Base-by-base conservation (phyloP, 1,140 invertebrate genomes). In the Artemia franciscana region DNA sequence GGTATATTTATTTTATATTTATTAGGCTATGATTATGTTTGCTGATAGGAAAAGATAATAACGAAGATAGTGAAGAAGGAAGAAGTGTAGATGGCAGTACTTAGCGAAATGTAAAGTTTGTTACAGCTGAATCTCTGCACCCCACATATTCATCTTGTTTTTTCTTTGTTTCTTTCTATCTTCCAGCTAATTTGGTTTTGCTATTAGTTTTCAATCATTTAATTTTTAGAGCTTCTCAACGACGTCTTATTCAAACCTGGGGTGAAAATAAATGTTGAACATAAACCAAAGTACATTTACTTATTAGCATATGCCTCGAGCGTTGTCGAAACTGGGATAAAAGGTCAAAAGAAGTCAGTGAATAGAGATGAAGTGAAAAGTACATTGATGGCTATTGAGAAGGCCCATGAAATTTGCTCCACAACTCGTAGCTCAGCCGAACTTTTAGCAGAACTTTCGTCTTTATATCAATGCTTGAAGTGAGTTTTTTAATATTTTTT, bases 241-340 rank as follows among this genome's bases (percentile, higher is more conserved):
- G 92, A 96, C 74, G 81, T 88, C 0, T 73, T 98, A 12, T 98
- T 98, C 70, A 92, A 91, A 70, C 84, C 88, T 21, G 86, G 87
- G 12, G 83, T 86, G 2, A 94, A 95, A 76, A 76, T 97, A 56
- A 94, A 96, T 74, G 88, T 86, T 0, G 94, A 98, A 69, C 91
- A 98, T 71, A 94, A 95, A 75, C 83, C 90, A 2, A 98, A 98
- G 72, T 98, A 98, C 70, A 88, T 98, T 69, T 91, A 87, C 74
- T 74, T 98, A 39, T 73, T 98, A 62, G 91, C 93, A 3, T 98
- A 97, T 76, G 89, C 92, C 5, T 84, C 91, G 2, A 92, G 90
- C 72, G 91, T 98, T 75, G 66, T 58, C 58, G 65, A 60, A 23
- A 72, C 77, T 0, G 75, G 77, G 15, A 88, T 88, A 68, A 92